Conservation (phyloP, 2,113 vertebrate species). For the Microcebus tavaratra region DNA sequence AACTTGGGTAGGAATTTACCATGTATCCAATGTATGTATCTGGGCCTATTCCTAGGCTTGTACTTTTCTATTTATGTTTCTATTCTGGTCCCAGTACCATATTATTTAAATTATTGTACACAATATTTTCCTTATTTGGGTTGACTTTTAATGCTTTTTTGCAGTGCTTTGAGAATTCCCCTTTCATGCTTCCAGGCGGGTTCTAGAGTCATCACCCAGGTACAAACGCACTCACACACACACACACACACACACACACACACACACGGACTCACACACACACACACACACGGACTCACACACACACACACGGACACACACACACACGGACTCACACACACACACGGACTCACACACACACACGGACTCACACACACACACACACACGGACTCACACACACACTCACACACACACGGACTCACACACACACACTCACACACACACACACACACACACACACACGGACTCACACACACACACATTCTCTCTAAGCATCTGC, state of each 20-base stretch:
- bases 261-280: too few species aligned
- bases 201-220: rapidly evolving
- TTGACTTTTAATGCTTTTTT: neutral
- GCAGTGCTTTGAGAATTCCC: neutral
- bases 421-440: too few species aligned
- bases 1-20: rapidly evolving
- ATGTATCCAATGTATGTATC: rapidly evolving
- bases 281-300: rapidly evolving
- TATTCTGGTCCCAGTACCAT: neutral
- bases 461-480: neutral
- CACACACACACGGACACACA: too few species aligned
- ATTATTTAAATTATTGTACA: neutral
- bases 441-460: too few species aligned
- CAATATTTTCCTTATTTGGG: neutral
- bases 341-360: too few species aligned
- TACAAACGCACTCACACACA: rapidly evolving
- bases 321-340: too few species aligned
- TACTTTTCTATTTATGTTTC: neutral
- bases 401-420: too few species aligned
- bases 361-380: too few species aligned
- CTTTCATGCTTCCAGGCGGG: neutral
- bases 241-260: neutral
- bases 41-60: neutral
- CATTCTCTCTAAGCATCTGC: rapidly evolving
- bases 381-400: too few species aligned